Evolutionary conservation across 2,888 invertebrate species (phyloP).

Genomic region (Axea sp.): DNA sequence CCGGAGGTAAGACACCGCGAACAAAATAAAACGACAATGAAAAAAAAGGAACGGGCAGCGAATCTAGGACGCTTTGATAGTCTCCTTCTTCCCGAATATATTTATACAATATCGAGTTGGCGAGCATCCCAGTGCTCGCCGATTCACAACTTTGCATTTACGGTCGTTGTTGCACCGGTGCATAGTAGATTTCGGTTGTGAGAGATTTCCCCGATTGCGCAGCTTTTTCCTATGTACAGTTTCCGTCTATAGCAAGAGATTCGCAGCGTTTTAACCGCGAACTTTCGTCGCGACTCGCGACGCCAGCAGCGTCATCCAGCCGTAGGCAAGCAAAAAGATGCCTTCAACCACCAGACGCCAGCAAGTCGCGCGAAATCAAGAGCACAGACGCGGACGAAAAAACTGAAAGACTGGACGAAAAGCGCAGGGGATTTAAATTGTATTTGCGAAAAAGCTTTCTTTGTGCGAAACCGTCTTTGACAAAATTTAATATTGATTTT

Average conservation of each 20-base stretch:
- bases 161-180: constrained; percentile 51
- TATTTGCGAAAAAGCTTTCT: not conserved
- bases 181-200: constrained; percentile 36
- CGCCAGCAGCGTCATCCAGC: constrained; percentile 6
- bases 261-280: constrained; percentile 14
- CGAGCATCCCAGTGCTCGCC: constrained; percentile 26
- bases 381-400: not conserved
- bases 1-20: constrained; percentile 1
- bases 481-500: constrained; percentile 25
- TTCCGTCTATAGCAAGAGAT: not conserved
- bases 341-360: constrained; percentile 11
- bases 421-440: constrained; percentile 2
- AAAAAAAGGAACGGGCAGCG: not conserved
- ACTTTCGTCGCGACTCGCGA: constrained; percentile 20
- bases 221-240: constrained; percentile 2
- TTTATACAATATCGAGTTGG: constrained; percentile 50
- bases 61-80: constrained; percentile 34
- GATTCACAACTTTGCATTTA: constrained; percentile 63
- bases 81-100: constrained; percentile 24
- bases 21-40: not conserved
- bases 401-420: constrained; percentile 13
- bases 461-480: too few species aligned
- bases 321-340: constrained; percentile 17
- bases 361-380: constrained; percentile 11
- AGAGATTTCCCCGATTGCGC: constrained; percentile 19